A percentile compares a stretch with the other conserved stretches of the same genome.
These are phyloP conservation scores for Athrips mouffetella DNA, from an alignment of 2,888 invertebrate genomes.

Conservation along the genomic window DNA sequence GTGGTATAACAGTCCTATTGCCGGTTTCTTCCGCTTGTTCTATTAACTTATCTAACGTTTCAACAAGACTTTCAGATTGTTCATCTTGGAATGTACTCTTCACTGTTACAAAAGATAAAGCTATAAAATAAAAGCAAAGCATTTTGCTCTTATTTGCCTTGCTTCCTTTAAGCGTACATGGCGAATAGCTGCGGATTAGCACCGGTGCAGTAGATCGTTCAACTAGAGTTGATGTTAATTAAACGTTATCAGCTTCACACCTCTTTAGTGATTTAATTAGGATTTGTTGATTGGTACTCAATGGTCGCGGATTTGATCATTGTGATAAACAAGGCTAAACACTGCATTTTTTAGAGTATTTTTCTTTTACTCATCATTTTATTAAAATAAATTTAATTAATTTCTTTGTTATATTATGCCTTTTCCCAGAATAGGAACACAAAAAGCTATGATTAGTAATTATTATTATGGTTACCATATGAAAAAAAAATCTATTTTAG, in stretches of 20 bases:
- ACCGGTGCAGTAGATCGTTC: not conserved
- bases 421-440: too few species aligned
- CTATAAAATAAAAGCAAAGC: constrained; percentile 2
- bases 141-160: not conserved
- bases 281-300: constrained; percentile 32
- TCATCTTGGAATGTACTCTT: constrained; percentile 8
- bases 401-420: too few species aligned
- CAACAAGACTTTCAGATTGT: constrained; percentile 29
- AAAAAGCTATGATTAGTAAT: too few species aligned
- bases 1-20: not conserved
- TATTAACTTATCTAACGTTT: constrained; percentile 33
- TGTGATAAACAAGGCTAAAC: not conserved
- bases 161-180: not conserved
- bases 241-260: constrained; percentile 48
- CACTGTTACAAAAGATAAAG: not conserved
- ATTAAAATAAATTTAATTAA: too few species aligned
- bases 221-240: constrained; percentile 37
- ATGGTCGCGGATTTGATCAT: not conserved
- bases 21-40: constrained; percentile 23
- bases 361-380: too few species aligned
- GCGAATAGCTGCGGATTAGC: not conserved
- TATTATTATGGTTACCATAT: too few species aligned
- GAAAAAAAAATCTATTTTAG: too few species aligned
- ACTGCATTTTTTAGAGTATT: too few species aligned
- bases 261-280: constrained; percentile 39